These are phyloP conservation scores for Nomada fabriciana DNA, from an alignment of 2,888 invertebrate genomes.

Conservation along the genomic window DNA sequence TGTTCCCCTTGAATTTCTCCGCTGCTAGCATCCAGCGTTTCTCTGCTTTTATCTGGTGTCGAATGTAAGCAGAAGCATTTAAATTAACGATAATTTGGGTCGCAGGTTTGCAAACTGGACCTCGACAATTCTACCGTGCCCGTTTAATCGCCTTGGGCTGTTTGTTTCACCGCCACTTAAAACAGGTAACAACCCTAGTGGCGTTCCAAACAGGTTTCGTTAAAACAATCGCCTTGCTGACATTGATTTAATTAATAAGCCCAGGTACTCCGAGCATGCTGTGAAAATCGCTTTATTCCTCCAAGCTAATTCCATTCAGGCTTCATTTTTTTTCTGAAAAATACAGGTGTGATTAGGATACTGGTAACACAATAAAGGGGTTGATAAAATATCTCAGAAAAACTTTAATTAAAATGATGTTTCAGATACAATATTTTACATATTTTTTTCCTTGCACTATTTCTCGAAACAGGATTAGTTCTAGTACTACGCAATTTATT, in stretches of 20 bases:
- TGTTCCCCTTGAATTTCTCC: conserved; percentile 64
- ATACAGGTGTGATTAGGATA: neutral
- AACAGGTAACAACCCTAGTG: conserved; percentile 35
- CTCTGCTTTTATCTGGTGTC: conserved; percentile 24
- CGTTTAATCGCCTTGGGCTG: conserved; percentile 49
- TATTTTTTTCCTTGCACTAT: too few species aligned
- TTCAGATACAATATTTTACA: too few species aligned
- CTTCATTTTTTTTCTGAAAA: neutral
- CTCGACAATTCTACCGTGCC: conserved; percentile 43
- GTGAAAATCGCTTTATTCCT: neutral
- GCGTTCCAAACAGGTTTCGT: conserved; percentile 23
- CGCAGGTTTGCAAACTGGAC: conserved; percentile 52
- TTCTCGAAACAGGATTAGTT: too few species aligned
- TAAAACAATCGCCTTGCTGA: conserved; percentile 8
- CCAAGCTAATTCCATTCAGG: neutral
- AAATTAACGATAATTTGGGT: conserved; percentile 74
- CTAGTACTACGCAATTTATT: too few species aligned
- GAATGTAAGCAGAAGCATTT: conserved; percentile 67
- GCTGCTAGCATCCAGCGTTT: conserved; percentile 24
- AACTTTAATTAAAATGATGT: too few species aligned
- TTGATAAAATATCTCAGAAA: too few species aligned
- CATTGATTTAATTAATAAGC: conserved; percentile 25
- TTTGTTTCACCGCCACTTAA: conserved; percentile 44
- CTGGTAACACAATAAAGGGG: neutral
- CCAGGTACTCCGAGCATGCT: neutral